Evolutionary conservation across 2,113 vertebrate species (phyloP), one percentile per base, ranked within the genome.

Genomic region (Labeo catla): DNA sequence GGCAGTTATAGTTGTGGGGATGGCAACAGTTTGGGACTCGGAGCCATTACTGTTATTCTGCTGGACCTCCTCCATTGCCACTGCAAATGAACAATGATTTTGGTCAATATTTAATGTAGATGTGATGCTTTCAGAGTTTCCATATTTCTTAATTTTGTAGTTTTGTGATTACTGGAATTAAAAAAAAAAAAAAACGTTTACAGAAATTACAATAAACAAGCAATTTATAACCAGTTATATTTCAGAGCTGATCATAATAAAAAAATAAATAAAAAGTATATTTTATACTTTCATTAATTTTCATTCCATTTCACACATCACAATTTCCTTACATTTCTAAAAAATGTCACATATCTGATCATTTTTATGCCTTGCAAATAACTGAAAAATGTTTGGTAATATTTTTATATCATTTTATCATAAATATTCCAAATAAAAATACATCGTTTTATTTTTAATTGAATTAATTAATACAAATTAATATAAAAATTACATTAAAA

Each of bases 61-160:
- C 76, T 94, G 93, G 85, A 93, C 91, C 88, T 93, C 93, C 89
- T 93, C 95, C 93, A 95, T 94, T 90, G 89, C 92, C 92, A 93
- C 94, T 93, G 91, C 78, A 77, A 84, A 90, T 83, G 90, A 70
- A 91, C 49, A 77, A 57, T 43, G 12, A 36, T 21, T 28, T 68
- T 39, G 63, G 28, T 52, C 43, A 80, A 13, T 47, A 45, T 21
- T 45, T 63, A 23, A 52, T 49, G 13, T 21, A 50, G 4, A 12
- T 28, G 59, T 28, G 45, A 65, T 81, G 59, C 59, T 81, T 28
- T 23, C 36, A 47, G 2, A 11, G 10, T 2, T 13, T 74, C 21
- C 11, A 12, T 6, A n/a, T 74, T 73, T 47, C 39, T 72, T 0
- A 21, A 72, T 72, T 10, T 28, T 15, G 36, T 2, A 2, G 15